Evolutionary conservation across 2,797 vertebrate genomes (phyloP).

Genomic region (Diplodus puntazzo): DNA sequence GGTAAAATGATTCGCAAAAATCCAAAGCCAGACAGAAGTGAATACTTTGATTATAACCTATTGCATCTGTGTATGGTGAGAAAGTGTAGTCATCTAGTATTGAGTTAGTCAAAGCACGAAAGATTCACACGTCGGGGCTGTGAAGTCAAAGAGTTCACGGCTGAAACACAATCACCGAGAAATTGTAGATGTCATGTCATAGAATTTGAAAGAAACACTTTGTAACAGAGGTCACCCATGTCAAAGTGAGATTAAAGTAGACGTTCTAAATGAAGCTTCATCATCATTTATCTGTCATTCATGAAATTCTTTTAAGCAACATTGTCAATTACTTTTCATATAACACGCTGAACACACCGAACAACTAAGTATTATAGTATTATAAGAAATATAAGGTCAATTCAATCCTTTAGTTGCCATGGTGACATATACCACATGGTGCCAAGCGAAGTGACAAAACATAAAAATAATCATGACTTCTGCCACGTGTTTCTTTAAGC

Average conservation of each 20-base stretch:
- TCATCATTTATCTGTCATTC: no score
- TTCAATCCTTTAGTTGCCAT: background rate
- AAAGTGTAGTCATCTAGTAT: background rate
- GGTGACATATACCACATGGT: background rate
- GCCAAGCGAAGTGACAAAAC: background rate
- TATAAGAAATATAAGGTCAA: background rate
- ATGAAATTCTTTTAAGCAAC: no score
- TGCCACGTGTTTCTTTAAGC: constrained; percentile 24
- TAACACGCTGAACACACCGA: background rate
- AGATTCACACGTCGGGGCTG: background rate
- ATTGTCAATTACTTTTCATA: background rate
- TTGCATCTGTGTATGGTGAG: background rate
- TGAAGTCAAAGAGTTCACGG: background rate
- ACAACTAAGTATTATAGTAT: no score
- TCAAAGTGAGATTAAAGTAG: no score
- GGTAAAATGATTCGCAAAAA: no score
- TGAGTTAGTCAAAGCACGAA: background rate
- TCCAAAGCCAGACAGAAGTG: no score
- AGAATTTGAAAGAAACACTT: no score
- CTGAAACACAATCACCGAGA: background rate
- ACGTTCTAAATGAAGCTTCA: background rate
- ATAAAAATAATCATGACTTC: background rate
- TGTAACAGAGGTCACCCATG: background rate
- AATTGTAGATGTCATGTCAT: background rate
- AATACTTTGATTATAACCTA: background rate